phyloP scores from a whole-genome alignment of 1,140 invertebrate genomes.

The Papilio polytes region DNA sequence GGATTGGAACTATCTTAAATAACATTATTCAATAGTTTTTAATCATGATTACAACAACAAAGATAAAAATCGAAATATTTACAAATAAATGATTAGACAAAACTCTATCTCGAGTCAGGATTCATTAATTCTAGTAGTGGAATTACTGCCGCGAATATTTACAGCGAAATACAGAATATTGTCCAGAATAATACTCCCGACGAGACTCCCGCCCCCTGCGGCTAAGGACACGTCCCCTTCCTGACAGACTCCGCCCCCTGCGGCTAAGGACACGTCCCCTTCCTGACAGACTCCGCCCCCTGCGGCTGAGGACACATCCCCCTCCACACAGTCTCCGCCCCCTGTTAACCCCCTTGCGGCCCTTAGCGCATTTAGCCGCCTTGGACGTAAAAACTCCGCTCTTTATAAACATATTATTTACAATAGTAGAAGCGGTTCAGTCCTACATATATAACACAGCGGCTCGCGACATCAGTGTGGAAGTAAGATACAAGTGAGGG shows the following conservation, averaged over 20 bases:
- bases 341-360: no score
- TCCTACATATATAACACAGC: no score
- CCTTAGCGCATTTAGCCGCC: no score
- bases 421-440: not conserved
- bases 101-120: not conserved
- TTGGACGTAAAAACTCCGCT: no score
- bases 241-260: not conserved
- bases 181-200: slow-evolving; percentile 26
- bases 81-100: not conserved
- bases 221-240: not conserved
- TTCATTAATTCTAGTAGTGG: not conserved
- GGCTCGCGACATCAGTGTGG: no score
- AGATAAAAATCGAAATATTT: not conserved
- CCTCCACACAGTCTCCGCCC: not conserved
- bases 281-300: not conserved
- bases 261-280: not conserved
- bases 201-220: not conserved
- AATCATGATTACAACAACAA: slow-evolving; percentile 11
- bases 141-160: slow-evolving; percentile 5
- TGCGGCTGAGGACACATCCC: not conserved
- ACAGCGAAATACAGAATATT: slow-evolving; percentile 20
- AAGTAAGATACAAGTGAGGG: not conserved
- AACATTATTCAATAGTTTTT: not conserved
- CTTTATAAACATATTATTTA: no score
- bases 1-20: slow-evolving; percentile 1